Conservation (phyloP, 2,888 invertebrate species). For the Lasioglossum zephyrum region DNA sequence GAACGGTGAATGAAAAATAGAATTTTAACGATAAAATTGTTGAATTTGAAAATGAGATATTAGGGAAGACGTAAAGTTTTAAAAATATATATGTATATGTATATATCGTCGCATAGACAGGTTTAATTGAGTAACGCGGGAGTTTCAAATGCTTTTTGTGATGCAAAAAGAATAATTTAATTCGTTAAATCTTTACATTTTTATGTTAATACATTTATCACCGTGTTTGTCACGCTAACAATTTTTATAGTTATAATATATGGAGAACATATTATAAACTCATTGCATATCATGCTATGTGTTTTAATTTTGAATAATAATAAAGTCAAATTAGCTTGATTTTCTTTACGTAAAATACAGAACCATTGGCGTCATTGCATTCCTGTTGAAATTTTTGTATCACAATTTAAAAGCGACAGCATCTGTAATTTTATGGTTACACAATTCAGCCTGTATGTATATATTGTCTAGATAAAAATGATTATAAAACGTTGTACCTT, state of each 20-base stretch:
- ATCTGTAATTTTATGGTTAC: not conserved
- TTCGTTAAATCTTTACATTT: not conserved
- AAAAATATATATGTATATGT: constrained; percentile 33
- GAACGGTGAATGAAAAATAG: constrained; percentile 43
- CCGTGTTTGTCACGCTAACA: not conserved
- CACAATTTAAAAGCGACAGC: not conserved
- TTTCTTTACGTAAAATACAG: not conserved
- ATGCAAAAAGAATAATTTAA: not conserved
- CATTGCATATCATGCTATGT: not conserved
- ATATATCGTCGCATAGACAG: constrained; percentile 27
- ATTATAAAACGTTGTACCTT: constrained; percentile 51
- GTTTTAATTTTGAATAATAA: not conserved
- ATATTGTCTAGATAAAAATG: constrained; percentile 36
- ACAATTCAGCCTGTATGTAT: constrained; percentile 7
- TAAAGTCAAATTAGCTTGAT: not conserved
- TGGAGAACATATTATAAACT: not conserved
- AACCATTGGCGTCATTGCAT: too few relatives aligned
- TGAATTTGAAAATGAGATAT: constrained; percentile 47
- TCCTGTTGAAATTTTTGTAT: not conserved
- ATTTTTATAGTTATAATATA: not conserved
- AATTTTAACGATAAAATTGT: constrained; percentile 50
- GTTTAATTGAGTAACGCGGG: not conserved
- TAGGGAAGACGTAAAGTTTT: constrained; percentile 42
- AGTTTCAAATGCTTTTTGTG: not conserved
- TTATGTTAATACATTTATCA: not conserved